Conservation (phyloP, 2,113 vertebrate genomes). For the Oryzias celebensis region DNA sequence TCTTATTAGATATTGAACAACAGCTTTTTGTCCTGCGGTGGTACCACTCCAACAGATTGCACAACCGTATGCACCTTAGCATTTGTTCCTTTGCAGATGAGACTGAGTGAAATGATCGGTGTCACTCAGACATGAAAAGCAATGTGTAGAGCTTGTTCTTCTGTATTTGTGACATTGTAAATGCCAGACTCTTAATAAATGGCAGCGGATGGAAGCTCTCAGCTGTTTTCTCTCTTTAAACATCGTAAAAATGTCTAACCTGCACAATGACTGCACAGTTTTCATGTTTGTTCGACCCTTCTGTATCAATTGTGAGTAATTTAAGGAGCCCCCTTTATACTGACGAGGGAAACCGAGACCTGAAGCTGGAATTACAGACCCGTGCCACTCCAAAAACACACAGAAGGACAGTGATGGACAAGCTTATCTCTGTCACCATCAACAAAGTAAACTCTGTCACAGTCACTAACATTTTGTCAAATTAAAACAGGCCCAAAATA, state of each 20-base stretch:
- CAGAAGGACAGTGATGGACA: conserved; percentile 19
- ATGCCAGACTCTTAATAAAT: conserved; percentile 23
- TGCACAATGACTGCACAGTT: no score
- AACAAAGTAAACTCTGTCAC: conserved; percentile 9
- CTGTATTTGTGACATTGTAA: conserved; percentile 7
- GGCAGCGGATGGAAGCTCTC: background rate
- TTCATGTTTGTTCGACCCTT: no score
- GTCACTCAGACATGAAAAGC: conserved; percentile 15
- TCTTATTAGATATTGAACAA: conserved; percentile 77
- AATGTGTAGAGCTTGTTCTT: conserved; percentile 5
- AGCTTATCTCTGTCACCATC: conserved; percentile 35
- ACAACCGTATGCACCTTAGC: conserved; percentile 20
- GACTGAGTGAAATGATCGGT: conserved; percentile 29
- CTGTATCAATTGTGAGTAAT: conserved; percentile 35
- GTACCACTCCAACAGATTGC: conserved; percentile 58
- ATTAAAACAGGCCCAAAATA: conserved; percentile 19
- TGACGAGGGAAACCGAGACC: conserved; percentile 66
- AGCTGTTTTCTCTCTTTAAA: conserved; percentile 7
- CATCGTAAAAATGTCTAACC: background rate
- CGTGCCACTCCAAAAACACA: conserved; percentile 26
- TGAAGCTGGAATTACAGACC: conserved; percentile 74
- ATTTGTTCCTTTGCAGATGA: conserved; percentile 12
- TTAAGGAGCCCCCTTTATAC: conserved; percentile 48
- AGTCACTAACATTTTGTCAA: background rate
- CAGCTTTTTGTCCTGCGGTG: conserved; percentile 48